Evolutionary conservation across 2,797 vertebrate species (phyloP).

Genomic region (Labroides dimidiatus): DNA sequence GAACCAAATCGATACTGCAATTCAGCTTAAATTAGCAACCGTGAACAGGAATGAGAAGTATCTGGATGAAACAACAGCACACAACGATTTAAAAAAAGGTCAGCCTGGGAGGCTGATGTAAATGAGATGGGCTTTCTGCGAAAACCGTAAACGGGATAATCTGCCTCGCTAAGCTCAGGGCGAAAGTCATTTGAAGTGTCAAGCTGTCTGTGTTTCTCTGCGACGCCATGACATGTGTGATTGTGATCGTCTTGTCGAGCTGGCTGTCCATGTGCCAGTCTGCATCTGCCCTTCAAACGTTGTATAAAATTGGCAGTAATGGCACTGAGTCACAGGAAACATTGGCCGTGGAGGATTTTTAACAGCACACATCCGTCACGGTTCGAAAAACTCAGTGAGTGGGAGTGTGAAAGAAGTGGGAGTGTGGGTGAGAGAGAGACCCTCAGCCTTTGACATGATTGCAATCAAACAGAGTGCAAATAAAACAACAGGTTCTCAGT

Average conservation of each 20-base stretch:
- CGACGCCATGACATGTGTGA: background rate
- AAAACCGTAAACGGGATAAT: conserved; percentile 8
- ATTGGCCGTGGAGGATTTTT: background rate
- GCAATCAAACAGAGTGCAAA: conserved; percentile 55
- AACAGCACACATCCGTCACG: background rate
- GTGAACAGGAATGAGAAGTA: conserved; percentile 59
- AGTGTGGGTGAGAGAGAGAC: conserved; percentile 54
- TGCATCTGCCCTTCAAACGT: conserved; percentile 13
- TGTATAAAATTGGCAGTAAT: conserved; percentile 5
- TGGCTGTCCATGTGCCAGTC: background rate
- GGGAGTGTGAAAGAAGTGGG: conserved; percentile 31
- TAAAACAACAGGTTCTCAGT: conserved; percentile 28
- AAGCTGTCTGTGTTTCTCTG: conserved; percentile 13
- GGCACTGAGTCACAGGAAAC: background rate
- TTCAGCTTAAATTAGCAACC: conserved; percentile 57
- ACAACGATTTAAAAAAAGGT: conserved; percentile 20
- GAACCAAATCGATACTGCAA: conserved; percentile 69
- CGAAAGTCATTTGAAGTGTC: conserved; percentile 16
- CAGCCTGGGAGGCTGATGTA: conserved; percentile 13
- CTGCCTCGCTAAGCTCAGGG: background rate
- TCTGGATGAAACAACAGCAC: conserved; percentile 25
- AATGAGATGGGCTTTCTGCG: conserved; percentile 3
- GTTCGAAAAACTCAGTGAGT: conserved; percentile 30
- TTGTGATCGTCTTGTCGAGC: conserved; percentile 4
- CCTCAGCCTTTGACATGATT: conserved; percentile 61